Conservation (phyloP, 2,113 vertebrate genomes). For the Chionodraco myersi region DNA sequence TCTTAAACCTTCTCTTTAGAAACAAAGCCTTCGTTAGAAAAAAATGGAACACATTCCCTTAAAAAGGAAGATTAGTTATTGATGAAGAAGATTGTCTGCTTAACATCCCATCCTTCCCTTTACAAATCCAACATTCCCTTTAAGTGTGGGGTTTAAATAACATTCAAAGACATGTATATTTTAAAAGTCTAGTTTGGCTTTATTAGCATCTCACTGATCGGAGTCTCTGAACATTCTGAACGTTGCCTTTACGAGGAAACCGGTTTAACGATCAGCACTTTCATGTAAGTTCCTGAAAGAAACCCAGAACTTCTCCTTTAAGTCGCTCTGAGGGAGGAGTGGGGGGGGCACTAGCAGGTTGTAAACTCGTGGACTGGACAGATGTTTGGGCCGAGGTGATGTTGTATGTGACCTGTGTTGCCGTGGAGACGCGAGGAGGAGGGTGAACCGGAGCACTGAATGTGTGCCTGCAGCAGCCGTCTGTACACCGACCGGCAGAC, state of each 20-base stretch:
- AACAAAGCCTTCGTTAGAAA: too few relatives aligned
- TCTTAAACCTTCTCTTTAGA: too few relatives aligned
- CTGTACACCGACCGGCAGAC: conserved; percentile 21
- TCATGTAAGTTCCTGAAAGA: not conserved
- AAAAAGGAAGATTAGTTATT: not conserved
- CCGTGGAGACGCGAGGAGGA: conserved; percentile 50
- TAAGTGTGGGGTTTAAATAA: not conserved
- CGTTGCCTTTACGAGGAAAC: conserved; percentile 13
- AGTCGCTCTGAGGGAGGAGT: not conserved
- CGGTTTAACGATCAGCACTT: not conserved
- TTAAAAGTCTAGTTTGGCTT: not conserved
- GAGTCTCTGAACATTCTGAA: not conserved
- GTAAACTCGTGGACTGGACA: conserved; percentile 26
- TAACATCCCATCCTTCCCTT: not conserved
- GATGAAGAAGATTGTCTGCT: not conserved
- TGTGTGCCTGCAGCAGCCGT: conserved; percentile 70
- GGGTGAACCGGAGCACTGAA: conserved; percentile 60
- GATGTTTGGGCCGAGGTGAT: conserved; percentile 38
- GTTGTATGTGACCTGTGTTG: conserved; percentile 68
- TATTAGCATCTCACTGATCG: not conserved
- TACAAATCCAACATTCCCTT: not conserved
- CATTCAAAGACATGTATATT: not conserved
- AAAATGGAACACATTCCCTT: too few relatives aligned
- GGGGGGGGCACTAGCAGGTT: conserved; percentile 29
- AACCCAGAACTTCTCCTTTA: conserved; percentile 25